phyloP scores from a whole-genome alignment of 2,888 invertebrate genomes.

The Dicyrtoma fusca region DNA sequence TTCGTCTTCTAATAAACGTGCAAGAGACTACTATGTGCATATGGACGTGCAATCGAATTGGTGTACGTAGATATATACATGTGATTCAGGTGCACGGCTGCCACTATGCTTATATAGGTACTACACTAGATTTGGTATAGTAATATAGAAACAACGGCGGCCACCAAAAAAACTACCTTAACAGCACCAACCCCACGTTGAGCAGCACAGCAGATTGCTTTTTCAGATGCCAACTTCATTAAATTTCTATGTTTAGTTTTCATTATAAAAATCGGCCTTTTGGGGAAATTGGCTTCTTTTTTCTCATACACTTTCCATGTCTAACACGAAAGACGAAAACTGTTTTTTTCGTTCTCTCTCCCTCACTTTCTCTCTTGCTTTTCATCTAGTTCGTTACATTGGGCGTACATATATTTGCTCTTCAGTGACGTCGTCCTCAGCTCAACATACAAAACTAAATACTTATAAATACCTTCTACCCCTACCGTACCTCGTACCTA shows the following conservation, averaged over 20 bases:
- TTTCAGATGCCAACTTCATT: constrained; percentile 43
- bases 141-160: neutral
- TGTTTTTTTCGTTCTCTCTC: constrained; percentile 15
- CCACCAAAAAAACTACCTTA: neutral
- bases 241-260: constrained; percentile 46
- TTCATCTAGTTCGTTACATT: neutral
- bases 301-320: constrained; percentile 14
- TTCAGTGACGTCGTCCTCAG: no score
- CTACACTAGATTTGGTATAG: neutral
- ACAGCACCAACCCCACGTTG: neutral
- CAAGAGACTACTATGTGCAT: no score
- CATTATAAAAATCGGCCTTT: constrained; percentile 47
- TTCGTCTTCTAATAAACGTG: constrained; percentile 14
- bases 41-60: no score
- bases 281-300: constrained; percentile 42
- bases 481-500: neutral
- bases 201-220: constrained; percentile 34
- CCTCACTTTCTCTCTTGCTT: neutral
- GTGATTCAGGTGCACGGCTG: neutral
- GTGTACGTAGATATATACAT: neutral
- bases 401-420: neutral
- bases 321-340: neutral
- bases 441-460: no score
- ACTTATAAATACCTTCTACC: no score
- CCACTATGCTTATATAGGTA: neutral